Percentiles rank a stretch among this genome's conserved stretches.
These are phyloP conservation scores for Coryphaenoides rupestris DNA, from an alignment of 2,113 vertebrate species.

Conservation along the genomic window DNA sequence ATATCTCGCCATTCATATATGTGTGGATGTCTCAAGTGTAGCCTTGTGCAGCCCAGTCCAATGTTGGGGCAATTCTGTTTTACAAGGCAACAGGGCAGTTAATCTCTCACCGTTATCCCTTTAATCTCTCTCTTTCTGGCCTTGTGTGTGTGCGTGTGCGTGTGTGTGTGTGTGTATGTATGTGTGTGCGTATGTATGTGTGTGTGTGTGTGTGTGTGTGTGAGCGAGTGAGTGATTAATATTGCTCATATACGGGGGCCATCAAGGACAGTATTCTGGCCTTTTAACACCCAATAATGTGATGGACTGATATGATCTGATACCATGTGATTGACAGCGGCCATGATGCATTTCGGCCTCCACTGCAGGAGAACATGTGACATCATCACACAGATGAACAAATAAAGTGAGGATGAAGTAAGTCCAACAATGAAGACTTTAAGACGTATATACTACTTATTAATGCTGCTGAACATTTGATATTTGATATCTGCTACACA, in stretches of 20 bases:
- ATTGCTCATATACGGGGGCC: constrained; percentile 44
- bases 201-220: constrained; percentile 6
- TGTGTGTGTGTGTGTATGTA: constrained; percentile 1
- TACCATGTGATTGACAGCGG: constrained; percentile 16
- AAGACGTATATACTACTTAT: no score
- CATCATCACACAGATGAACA: neutral
- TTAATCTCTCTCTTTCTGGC: constrained; percentile 68
- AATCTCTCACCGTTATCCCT: constrained; percentile 65
- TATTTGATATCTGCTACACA: no score
- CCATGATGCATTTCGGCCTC: constrained; percentile 35
- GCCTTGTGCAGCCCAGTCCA: neutral
- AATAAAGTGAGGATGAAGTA: neutral
- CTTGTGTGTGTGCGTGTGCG: constrained; percentile 42
- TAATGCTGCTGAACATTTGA: no score
- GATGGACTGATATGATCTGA: constrained; percentile 24
- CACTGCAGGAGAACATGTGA: constrained; percentile 37
- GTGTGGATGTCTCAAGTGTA: constrained; percentile 1
- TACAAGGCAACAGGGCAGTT: constrained; percentile 63
- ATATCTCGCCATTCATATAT: constrained; percentile 9
- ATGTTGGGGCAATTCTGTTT: constrained; percentile 42
- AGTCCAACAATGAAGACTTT: no score
- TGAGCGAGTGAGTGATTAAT: constrained; percentile 56
- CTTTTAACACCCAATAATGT: constrained; percentile 50
- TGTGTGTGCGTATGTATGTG: neutral
- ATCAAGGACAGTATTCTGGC: constrained; percentile 36